A percentile compares a stretch with the other conserved stretches of the same genome.
phyloP scores from a whole-genome alignment of 1,140 invertebrate species.

The Drosophila auraria region DNA sequence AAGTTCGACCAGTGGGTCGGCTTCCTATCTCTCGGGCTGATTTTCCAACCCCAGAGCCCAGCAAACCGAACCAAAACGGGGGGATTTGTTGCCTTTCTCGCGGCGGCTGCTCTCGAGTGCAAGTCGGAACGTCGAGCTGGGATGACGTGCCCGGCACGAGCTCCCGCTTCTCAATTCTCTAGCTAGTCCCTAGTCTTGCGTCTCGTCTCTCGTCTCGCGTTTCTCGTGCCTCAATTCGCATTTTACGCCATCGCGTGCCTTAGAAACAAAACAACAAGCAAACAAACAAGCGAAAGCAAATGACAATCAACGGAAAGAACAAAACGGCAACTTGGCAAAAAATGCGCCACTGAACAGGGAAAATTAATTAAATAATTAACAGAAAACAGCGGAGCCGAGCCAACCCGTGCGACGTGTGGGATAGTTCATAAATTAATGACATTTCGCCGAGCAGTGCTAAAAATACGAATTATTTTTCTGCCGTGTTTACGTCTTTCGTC shows the following conservation, averaged over 20 bases:
- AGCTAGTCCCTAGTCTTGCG: not conserved
- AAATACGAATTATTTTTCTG: conserved; percentile 54
- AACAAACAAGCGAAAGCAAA: conserved; percentile 26
- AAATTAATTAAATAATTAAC: conserved; percentile 80
- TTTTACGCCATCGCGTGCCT: conserved; percentile 62
- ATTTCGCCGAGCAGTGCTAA: conserved; percentile 52
- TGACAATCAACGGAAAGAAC: conserved; percentile 36
- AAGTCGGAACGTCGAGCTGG: conserved; percentile 72
- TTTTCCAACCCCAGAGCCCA: conserved; percentile 26
- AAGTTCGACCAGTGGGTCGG: conserved; percentile 11
- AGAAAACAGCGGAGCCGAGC: conserved; percentile 13
- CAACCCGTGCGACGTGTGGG: not conserved
- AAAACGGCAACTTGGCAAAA: conserved; percentile 23
- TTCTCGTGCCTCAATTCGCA: conserved; percentile 15
- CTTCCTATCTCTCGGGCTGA: conserved; percentile 7
- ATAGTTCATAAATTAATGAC: conserved; percentile 71
- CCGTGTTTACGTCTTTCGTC: conserved; percentile 60
- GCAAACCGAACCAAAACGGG: not conserved
- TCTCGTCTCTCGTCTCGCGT: conserved; percentile 2
- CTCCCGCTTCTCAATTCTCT: conserved; percentile 26
- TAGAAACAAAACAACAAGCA: conserved; percentile 26
- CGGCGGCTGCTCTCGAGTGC: conserved; percentile 56
- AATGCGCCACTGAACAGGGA: conserved; percentile 20
- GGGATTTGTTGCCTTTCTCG: conserved; percentile 24
- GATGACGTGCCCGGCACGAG: conserved; percentile 64